Evolutionary conservation across 2,888 invertebrate genomes (phyloP), one percentile per base, ranked within the genome.

Genomic region (Drosophila conformis): DNA sequence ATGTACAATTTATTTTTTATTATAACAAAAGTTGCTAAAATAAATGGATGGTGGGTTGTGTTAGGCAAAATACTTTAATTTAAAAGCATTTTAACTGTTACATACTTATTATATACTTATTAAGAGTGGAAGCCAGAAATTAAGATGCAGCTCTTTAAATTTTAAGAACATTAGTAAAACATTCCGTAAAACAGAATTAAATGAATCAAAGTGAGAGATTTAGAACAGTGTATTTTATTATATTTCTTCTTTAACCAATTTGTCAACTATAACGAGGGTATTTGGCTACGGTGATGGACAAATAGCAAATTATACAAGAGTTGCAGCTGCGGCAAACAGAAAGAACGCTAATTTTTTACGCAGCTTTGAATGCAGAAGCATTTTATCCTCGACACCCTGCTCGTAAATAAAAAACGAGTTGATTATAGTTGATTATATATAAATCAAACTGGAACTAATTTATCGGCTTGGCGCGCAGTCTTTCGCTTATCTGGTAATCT

Each of bases 291-390:
- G 57, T 36, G 63, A 36, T 42, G 21, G 5, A 21, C 11, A 42
- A 21, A 21, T 21, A 21, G 21, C 21, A 21, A 11, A 21, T 11
- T 42, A 42, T 21, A 42, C 6, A 11, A 54, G n/a, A 51, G 61
- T 60, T 60, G 53, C 29, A 49, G 53, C 59, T 57, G 59, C 60
- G 36, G 70, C 56, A 62, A 53, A 58, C 64, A 78, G 73, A 69
- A 82, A 80, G 70, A 82, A 71, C 67, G 83, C 78, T 78, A 80
- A 83, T 83, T 86, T 83, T 86, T 81, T 81, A 86, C 83, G 83
- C 81, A 78, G 69, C 71, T 83, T 79, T 81, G 86, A 78, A 68
- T 86, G 72, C 76, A 69, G 73, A 73, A 27, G 27, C 40, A 36
- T 58, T 46, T 65, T 57, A 52, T 36, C 27, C 8, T 15, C 2